Base-by-base conservation (phyloP, 2,113 vertebrate genomes). In the Capreolus pygargus region DNA sequence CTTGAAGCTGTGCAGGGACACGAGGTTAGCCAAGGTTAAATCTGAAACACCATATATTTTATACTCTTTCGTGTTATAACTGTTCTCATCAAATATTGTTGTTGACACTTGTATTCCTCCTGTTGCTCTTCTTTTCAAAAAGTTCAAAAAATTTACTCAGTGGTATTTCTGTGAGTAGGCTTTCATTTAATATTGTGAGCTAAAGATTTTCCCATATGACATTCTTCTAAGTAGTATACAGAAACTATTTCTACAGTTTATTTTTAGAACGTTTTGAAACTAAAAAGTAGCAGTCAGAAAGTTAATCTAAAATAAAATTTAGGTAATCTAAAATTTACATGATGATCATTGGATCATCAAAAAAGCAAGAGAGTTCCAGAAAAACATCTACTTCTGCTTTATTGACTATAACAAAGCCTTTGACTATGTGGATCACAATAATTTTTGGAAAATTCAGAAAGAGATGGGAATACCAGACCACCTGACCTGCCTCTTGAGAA, bases 21-120 rank as follows among this genome's bases (percentile, higher is more conserved):
- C 55, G 13, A 84, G 97, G 79, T 97, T 96, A 47, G 94, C 43
- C 28, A 19, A 95, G 93, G 92, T 57, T 58, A 10, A 96, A 92
- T 83, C 60, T 88, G 58, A 94, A 94, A 87, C 7, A 90, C 60
- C 36, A 28, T 16, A 10, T 2, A 5, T 82, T n/a, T 93, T 11
- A 47, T 55, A 11, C 16, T 57, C 36, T 17, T 54, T 96, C 33
- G 0, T 43, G 57, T 36, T 55, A 12, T 91, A 90, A 70, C 43
- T 91, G 12, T 74, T 70, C 28, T 86, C 47, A 52, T 64, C 87
- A 78, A 50, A 79, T 96, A 17, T 60, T 89, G 14, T 79, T 83
- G 30, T 76, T 94, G 78, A 86, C 54, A 58, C 19, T 47, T 74
- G 9, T 39, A 23, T 78, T 85, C 76, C 43, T 88, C 30, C 54